phyloP scores from a whole-genome alignment of 2,888 invertebrate genomes.

The Leptogaster cylindrica region DNA sequence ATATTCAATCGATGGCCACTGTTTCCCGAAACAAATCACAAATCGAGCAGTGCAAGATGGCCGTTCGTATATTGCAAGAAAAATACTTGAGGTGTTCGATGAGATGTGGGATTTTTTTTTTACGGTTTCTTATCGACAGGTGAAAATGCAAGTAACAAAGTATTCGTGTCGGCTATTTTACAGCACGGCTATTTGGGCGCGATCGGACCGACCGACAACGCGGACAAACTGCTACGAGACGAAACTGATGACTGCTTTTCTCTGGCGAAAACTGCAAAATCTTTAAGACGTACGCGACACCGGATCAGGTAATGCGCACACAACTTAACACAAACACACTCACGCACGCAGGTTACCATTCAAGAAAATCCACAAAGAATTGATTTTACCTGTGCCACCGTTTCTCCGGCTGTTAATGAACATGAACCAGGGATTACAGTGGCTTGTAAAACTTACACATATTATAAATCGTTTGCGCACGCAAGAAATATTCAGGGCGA shows the following conservation, averaged over 20 bases:
- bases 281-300: constrained; percentile 11
- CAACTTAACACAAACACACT: constrained; percentile 13
- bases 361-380: background rate
- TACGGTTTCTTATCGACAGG: background rate
- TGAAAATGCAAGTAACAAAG: constrained; percentile 14
- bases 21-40: background rate
- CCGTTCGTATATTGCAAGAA: background rate
- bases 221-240: constrained; percentile 3
- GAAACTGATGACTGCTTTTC: background rate
- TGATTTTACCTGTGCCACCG: constrained; percentile 1
- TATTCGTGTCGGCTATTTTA: background rate
- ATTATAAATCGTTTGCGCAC: too few species aligned
- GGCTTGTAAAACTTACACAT: constrained; percentile 11
- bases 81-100: background rate
- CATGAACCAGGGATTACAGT: background rate
- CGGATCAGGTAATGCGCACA: constrained; percentile 22
- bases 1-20: background rate
- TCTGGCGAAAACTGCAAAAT: background rate
- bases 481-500: background rate
- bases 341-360: background rate
- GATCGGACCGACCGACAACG: background rate
- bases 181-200: background rate
- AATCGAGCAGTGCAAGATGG: constrained; percentile 13
- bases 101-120: too few species aligned
- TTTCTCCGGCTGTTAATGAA: constrained; percentile 12